phyloP scores from a whole-genome alignment of 2,797 vertebrate genomes.

The Anomalospiza imberbis region DNA sequence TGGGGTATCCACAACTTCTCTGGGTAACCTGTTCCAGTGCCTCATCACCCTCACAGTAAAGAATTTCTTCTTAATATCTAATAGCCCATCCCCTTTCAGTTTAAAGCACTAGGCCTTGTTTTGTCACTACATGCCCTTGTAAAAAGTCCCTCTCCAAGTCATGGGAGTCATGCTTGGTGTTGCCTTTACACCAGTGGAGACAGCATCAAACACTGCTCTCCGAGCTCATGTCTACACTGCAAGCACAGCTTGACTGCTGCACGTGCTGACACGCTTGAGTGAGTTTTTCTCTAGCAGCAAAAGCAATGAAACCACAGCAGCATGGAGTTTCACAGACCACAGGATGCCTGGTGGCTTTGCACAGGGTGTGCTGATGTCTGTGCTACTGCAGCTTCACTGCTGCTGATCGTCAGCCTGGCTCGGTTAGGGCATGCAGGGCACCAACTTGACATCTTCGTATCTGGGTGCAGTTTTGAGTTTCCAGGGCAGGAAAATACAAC shows the following conservation, averaged over 20 bases:
- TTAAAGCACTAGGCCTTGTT: not conserved
- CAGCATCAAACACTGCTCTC: not conserved
- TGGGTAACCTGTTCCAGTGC: not conserved
- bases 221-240: rapidly evolving
- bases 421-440: not conserved
- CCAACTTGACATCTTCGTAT: not conserved
- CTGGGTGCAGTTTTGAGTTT: not conserved
- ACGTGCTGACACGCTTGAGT: not conserved
- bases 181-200: not conserved
- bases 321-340: not conserved
- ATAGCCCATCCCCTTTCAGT: not conserved
- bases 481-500: not conserved
- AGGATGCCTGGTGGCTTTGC: not conserved
- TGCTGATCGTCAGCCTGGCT: rapidly evolving
- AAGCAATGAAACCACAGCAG: not conserved
- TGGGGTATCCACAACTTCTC: not conserved
- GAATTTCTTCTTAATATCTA: not conserved
- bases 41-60: not conserved
- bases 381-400: not conserved
- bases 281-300: not conserved
- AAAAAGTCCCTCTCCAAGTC: not conserved
- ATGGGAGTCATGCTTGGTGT: not conserved
- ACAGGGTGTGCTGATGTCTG: not conserved
- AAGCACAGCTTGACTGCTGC: not conserved
- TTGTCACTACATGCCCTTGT: not conserved